Conservation (phyloP, 1,140 invertebrate genomes). For the Hyles euphorbiae region DNA sequence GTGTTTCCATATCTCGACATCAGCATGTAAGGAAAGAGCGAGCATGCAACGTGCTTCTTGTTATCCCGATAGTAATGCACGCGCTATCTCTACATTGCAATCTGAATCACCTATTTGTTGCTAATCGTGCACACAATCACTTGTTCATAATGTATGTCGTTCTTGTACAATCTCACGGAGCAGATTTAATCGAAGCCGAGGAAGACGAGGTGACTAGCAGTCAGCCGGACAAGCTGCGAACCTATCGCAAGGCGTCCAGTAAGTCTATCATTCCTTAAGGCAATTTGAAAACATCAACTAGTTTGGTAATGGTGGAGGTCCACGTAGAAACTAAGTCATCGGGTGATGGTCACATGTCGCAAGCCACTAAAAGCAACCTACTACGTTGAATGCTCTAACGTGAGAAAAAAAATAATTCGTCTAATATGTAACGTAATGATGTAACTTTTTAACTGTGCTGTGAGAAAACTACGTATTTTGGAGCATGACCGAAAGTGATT, state of each 20-base stretch:
- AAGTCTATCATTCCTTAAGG: constrained; percentile 45
- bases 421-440: too few relatives aligned
- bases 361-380: constrained; percentile 9
- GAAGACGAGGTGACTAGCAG: constrained; percentile 72
- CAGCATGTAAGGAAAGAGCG: constrained; percentile 19
- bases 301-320: constrained; percentile 17
- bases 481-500: too few relatives aligned
- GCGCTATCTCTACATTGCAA: constrained; percentile 6
- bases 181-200: constrained; percentile 75
- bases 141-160: constrained; percentile 51
- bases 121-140: constrained; percentile 43
- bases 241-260: constrained; percentile 74
- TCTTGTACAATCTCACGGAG: constrained; percentile 42
- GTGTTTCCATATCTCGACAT: constrained; percentile 22
- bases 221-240: constrained; percentile 59
- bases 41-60: constrained; percentile 33
- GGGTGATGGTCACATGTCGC: constrained; percentile 12
- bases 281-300: neutral
- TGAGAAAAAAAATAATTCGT: constrained; percentile 3
- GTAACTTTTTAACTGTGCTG: too few relatives aligned
- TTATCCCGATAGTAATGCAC: constrained; percentile 13
- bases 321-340: constrained; percentile 15
- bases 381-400: constrained; percentile 7
- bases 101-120: constrained; percentile 17
- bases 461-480: too few relatives aligned